phyloP scores from a whole-genome alignment of 1,140 invertebrate species.

The Nephotettix cincticeps region DNA sequence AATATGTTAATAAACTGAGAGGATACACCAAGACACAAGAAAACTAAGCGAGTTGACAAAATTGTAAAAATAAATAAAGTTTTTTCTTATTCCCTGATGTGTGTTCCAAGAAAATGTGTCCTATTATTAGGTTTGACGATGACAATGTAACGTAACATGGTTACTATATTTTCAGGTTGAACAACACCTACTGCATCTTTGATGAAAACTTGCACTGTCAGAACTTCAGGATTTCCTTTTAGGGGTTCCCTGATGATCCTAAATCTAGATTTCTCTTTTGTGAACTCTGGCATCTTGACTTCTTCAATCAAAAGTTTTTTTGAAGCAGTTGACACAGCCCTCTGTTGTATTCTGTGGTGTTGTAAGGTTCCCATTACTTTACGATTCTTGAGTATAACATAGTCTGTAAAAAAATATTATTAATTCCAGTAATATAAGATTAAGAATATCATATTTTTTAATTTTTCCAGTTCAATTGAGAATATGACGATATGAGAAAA shows the following conservation, averaged over 20 bases:
- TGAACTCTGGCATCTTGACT: background rate
- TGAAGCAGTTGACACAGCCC: slow-evolving; percentile 54
- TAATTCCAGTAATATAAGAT: background rate
- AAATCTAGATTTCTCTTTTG: background rate
- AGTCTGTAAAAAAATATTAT: slow-evolving; percentile 45
- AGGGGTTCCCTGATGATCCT: background rate
- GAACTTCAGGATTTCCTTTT: background rate
- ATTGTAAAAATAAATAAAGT: too few species aligned
- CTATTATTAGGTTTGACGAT: too few species aligned
- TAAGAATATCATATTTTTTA: background rate
- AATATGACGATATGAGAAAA: too few species aligned
- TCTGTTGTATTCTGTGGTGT: slow-evolving; percentile 67
- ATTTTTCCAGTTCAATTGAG: background rate
- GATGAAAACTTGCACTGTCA: slow-evolving; percentile 14
- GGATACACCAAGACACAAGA: too few species aligned
- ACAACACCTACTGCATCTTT: slow-evolving; percentile 47
- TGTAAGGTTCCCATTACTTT: slow-evolving; percentile 70
- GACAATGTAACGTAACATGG: too few species aligned
- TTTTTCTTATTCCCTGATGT: too few species aligned
- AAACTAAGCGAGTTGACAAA: too few species aligned
- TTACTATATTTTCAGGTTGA: too few species aligned
- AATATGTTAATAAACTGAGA: too few species aligned
- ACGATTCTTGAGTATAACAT: slow-evolving; percentile 59
- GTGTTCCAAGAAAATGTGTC: too few species aligned
- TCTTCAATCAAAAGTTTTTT: slow-evolving; percentile 32